These are phyloP conservation scores for Pseudomyrmex cubaensis DNA, from an alignment of 1,140 invertebrate species.

Conservation along the genomic window DNA sequence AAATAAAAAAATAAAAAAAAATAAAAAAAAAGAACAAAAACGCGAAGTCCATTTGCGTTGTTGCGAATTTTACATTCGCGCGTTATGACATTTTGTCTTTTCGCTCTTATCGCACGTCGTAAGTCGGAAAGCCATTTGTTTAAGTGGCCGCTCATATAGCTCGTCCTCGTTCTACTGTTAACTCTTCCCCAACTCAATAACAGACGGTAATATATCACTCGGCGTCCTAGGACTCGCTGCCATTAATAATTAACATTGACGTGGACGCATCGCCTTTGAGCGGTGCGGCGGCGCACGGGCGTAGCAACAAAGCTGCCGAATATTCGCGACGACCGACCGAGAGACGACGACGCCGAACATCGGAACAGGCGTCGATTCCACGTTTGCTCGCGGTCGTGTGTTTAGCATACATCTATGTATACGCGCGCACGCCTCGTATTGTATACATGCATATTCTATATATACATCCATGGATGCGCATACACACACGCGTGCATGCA, in stretches of 20 bases:
- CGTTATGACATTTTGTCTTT: background rate
- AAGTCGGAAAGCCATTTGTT: background rate
- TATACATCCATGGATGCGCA: background rate
- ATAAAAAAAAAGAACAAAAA: too few relatives aligned
- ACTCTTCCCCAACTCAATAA: constrained; percentile 34
- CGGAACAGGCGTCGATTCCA: constrained; percentile 41
- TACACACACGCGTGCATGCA: background rate
- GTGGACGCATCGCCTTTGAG: constrained; percentile 47
- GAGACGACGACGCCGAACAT: constrained; percentile 11
- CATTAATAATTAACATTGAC: constrained; percentile 55
- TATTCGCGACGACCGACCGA: constrained; percentile 41
- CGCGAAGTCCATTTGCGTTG: too few relatives aligned
- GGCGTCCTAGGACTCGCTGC: background rate
- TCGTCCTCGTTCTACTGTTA: constrained; percentile 17
- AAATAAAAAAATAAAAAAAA: too few relatives aligned
- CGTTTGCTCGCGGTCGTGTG: constrained; percentile 32
- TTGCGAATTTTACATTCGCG: background rate
- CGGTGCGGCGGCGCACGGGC: background rate
- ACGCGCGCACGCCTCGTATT: background rate
- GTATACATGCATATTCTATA: background rate
- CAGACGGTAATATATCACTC: constrained; percentile 35
- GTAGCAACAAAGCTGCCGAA: constrained; percentile 44
- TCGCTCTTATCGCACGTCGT: background rate
- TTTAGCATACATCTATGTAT: constrained; percentile 26
- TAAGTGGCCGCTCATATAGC: background rate